A percentile compares a stretch with the other conserved stretches of the same genome.
Conservation (phyloP, 2,113 vertebrate species). For the Silurus meridionalis region DNA sequence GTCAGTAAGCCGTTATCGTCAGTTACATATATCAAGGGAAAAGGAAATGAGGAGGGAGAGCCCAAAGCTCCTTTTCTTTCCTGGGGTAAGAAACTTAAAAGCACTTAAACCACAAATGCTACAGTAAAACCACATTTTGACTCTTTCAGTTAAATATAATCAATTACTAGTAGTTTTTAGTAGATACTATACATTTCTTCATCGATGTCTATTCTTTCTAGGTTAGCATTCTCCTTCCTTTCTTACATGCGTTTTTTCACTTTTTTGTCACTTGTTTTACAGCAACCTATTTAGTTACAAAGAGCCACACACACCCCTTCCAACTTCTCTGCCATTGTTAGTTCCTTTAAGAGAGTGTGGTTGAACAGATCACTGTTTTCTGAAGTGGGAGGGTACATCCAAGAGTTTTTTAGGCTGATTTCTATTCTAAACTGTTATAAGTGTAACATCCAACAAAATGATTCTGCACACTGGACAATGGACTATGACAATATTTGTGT, state of each 20-base stretch:
- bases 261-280: background rate
- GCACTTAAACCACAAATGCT: background rate
- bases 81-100: constrained; percentile 4
- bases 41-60: background rate
- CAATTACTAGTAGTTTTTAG: background rate
- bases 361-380: constrained; percentile 10
- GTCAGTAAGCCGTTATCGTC: constrained; percentile 36
- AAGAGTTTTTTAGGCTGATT: background rate
- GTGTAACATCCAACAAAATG: background rate
- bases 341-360: constrained; percentile 13
- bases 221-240: background rate
- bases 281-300: background rate
- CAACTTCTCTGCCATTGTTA: constrained; percentile 21
- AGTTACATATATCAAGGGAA: constrained; percentile 29
- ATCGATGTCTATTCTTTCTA: background rate
- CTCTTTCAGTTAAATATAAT: background rate
- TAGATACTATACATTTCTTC: background rate
- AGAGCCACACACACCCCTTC: background rate
- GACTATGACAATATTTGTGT: background rate
- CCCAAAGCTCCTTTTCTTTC: constrained; percentile 14
- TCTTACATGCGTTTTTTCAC: background rate
- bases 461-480: background rate
- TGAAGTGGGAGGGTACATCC: too few relatives aligned
- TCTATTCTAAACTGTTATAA: background rate
- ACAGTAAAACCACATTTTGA: background rate